Base-by-base conservation (phyloP, 1,140 invertebrate species). In the Drosophila equinoxialis region DNA sequence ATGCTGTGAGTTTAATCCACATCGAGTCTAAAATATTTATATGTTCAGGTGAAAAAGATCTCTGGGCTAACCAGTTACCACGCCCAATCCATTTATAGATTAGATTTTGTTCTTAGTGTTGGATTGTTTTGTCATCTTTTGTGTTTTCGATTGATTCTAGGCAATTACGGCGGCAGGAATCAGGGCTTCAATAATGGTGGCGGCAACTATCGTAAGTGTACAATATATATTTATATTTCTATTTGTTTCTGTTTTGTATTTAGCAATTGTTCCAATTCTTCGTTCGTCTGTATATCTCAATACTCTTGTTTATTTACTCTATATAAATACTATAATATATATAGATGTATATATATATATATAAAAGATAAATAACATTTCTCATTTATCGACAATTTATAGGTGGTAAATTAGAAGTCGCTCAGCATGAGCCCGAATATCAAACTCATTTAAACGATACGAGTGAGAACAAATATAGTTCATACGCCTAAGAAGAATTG, bases 1-100 rank as follows among this genome's bases (percentile, higher is more conserved):
- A 51, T 20, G 97, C 81, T 94, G 97, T 73, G 97, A 81, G 59
- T 70, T 67, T 23, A 70, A 68, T 59, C 35, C 67, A 70, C 65
- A 55, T 42, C 67, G 76, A 60, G 13, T 39, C 11, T 39, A 0
- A 39, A 39, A 51, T 51, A 20, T 51, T 17, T 51, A 20, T 17
- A 17, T 23, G 45, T 23, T 11, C 20, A 23, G 8, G 20, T 6
- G 30, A 30, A 30, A 30, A 6, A 23, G 17, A 4, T 23, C 8
- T 51, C 17, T 51, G 45, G 45, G 17, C 45, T 10, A 23, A 51
- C 7, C 5, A 8, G 17, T 51, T 6, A 30, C 6, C 6, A 6
- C 8, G 45, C 45, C 17, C 17, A 48, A 48, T 8, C 14, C 20
- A 48, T 48, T 48, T 4, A 11, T 61, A 67, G 60, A 72, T 74